Evolutionary conservation across 2,113 vertebrate genomes (phyloP), one percentile per base, ranked within the genome.

Genomic region (Penelope pileata): DNA sequence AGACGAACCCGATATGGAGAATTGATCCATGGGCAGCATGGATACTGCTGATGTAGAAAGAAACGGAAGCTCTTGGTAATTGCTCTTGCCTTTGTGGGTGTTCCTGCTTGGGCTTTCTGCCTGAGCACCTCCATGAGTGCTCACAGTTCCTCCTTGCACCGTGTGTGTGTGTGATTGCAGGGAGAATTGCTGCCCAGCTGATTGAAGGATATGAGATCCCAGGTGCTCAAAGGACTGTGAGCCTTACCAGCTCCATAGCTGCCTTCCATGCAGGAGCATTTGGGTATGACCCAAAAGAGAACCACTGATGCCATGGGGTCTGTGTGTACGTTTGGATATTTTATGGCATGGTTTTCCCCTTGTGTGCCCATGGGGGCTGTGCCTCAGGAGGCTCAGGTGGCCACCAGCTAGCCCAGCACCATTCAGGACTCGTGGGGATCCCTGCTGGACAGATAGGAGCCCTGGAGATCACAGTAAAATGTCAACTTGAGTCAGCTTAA

Each of bases 101-200:
- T 42, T 87, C 26, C 54, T 62, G 32, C 63, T 76, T 84, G 63
- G 38, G 30, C 38, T 79, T 69, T 54, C 67, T 83, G 60, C 43
- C 66, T 23, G 54, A 17, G 21, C 21, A 67, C 32, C 68, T 83
- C 72, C 36, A 21, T 40, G 36, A 77, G 36, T n/a, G 29, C 56
- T 72, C 36, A 32, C 56, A 16, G 43, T 18, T 87, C 73, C 40
- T 92, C 56, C 67, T 45, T 60, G 43, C 34, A 58, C 68, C 32
- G 1, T 2, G 23, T 29, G 51, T 6, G 27, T 16, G 1, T 12
- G 12, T 4, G 27, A 10, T 2, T n/a, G 23, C 56, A 40, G 51
- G 48, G 30, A 34, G 26, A 64, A 9, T 23, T 2, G 1, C 73
- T 75, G 30, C 67, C 48, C 73, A 15, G 2, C 9, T 34, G 2